Evolutionary conservation across 1,140 invertebrate genomes (phyloP).

Genomic region (Drosophila elegans): DNA sequence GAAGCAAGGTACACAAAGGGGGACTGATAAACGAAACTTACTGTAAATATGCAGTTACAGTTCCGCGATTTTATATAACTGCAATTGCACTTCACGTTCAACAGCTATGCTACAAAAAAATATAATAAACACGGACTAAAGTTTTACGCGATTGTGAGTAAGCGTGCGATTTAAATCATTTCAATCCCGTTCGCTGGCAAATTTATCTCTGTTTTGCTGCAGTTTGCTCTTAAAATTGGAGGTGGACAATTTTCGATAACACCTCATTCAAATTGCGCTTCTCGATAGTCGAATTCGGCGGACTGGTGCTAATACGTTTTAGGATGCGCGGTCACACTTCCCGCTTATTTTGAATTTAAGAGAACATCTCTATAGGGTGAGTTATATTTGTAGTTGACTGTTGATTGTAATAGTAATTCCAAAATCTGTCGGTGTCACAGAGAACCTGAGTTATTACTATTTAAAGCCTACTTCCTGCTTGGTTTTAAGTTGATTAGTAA

Average conservation of each 20-base stretch:
- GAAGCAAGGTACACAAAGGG: constrained; percentile 33
- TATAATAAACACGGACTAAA: constrained; percentile 22
- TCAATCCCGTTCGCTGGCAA: constrained; percentile 8
- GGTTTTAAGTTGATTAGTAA: too few relatives aligned
- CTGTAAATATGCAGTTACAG: constrained; percentile 70
- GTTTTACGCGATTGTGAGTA: not conserved
- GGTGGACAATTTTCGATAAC: not conserved
- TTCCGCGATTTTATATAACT: constrained; percentile 59
- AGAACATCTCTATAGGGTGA: too few relatives aligned
- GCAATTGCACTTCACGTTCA: constrained; percentile 31
- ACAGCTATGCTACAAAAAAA: not conserved
- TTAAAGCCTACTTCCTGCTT: too few relatives aligned
- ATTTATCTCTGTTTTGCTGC: constrained; percentile 30
- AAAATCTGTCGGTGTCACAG: too few relatives aligned
- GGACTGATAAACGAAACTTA: constrained; percentile 67
- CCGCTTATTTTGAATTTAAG: not conserved
- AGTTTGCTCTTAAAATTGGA: constrained; percentile 6
- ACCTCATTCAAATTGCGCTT: not conserved
- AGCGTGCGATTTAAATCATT: constrained; percentile 17
- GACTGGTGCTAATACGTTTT: too few relatives aligned
- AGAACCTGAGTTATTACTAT: too few relatives aligned
- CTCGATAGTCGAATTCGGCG: not conserved
- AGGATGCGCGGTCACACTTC: not conserved
- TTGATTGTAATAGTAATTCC: too few relatives aligned
- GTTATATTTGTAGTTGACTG: too few relatives aligned